Evolutionary conservation across 2,113 vertebrate species (phyloP), one percentile per base, ranked within the genome.

Genomic region (Brachirus orientalis): DNA sequence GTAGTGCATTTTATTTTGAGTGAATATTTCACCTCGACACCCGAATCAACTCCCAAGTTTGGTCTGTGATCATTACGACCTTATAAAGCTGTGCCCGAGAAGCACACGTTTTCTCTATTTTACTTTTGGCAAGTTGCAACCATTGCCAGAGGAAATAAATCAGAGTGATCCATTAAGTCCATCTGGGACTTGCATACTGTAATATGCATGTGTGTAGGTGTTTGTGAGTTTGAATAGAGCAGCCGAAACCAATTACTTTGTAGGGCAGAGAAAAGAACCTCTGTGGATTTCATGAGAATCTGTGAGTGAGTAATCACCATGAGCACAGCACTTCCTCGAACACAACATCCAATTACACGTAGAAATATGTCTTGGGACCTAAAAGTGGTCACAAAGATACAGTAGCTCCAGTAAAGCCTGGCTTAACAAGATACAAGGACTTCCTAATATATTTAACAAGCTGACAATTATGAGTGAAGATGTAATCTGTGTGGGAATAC

Each of bases 141-240:
- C 41, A 28, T 72, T 51, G 54, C 77, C 67, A 62, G 60, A 74
- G 77, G 80, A 82, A 69, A 77, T 77, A 75, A 84, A 85, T 85
- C 70, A 79, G 33, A 74, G 83, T 40, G 46, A 79, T 79, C 79
- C 73, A 86, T 87, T 72, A 74, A 18, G 64, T 71, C 81, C 83
- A 86, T 87, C 77, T 88, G 83, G 67, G 36, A 20, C 52, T 88
- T 85, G 80, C 77, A 76, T 76, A n/a, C n/a, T n/a, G n/a, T n/a
- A 86, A 88, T 74, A 78, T 72, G 69, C 72, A 67, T 75, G 73
- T 82, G 81, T 75, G 74, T 69, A 80, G 85, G 82, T 84, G 83
- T 86, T 85, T 79, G 72, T 73, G 64, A 69, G 62, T 80, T 83
- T 79, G 72, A 80, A 72, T 51, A 43, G 36, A 72, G 62, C 85